Conservation (phyloP, 2,113 vertebrate species). For the Cephalopholis sonnerati region DNA sequence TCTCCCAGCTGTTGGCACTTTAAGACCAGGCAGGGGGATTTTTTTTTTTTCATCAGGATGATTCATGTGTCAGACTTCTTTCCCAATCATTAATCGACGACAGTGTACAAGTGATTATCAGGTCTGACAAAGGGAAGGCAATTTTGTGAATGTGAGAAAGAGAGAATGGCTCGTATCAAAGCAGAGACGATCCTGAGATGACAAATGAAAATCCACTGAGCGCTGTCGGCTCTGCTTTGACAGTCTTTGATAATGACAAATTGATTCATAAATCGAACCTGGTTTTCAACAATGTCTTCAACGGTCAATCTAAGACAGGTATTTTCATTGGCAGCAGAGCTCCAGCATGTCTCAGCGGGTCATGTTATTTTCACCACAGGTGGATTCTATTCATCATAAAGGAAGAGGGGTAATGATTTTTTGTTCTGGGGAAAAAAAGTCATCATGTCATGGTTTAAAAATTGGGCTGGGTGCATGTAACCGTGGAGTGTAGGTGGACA, state of each 20-base stretch:
- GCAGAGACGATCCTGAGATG: slow-evolving; percentile 37
- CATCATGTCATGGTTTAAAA: not conserved
- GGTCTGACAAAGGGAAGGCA: slow-evolving; percentile 58
- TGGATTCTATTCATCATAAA: slow-evolving; percentile 29
- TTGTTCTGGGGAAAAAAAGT: not conserved
- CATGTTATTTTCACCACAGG: slow-evolving; percentile 32
- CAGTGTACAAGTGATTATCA: slow-evolving; percentile 52
- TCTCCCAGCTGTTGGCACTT: not conserved
- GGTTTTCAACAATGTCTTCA: slow-evolving; percentile 53
- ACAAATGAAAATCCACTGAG: slow-evolving; percentile 59
- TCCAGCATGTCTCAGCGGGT: slow-evolving; percentile 12
- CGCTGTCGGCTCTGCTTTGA: slow-evolving; percentile 43
- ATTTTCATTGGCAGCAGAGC: slow-evolving; percentile 52
- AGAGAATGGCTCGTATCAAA: slow-evolving; percentile 40
- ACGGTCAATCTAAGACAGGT: slow-evolving; percentile 41
- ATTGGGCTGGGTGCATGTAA: not conserved
- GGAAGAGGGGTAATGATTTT: not conserved
- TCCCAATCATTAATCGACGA: slow-evolving; percentile 35
- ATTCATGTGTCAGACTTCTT: slow-evolving; percentile 13
- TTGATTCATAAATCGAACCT: slow-evolving; percentile 64
- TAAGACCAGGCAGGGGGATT: not conserved
- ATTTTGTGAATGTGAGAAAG: slow-evolving; percentile 47
- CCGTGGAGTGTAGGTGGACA: not conserved
- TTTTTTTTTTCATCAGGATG: not conserved
- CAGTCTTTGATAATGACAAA: slow-evolving; percentile 62